phyloP scores from a whole-genome alignment of 2,113 vertebrate genomes.

The Ptilonorhynchus violaceus region DNA sequence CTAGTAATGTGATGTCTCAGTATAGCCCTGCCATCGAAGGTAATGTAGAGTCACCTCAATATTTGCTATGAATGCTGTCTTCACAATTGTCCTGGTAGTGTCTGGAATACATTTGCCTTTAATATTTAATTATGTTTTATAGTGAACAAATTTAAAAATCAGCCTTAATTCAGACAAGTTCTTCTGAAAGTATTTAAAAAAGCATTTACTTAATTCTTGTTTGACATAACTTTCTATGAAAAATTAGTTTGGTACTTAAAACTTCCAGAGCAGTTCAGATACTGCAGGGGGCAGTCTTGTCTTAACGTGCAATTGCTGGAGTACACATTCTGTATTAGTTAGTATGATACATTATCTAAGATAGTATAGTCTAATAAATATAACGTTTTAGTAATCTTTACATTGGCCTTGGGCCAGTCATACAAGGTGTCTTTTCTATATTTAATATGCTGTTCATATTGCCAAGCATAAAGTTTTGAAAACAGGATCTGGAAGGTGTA shows the following conservation, averaged over 20 bases:
- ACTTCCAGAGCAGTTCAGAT: neutral
- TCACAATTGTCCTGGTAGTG: neutral
- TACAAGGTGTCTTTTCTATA: neutral
- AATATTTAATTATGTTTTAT: neutral
- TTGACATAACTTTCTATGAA: neutral
- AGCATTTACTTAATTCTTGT: neutral
- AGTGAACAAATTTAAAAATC: neutral
- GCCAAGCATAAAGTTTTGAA: neutral
- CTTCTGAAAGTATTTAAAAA: neutral
- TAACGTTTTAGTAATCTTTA: neutral
- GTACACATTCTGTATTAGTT: neutral
- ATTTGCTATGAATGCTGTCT: neutral
- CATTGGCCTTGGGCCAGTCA: neutral
- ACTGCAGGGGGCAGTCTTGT: neutral
- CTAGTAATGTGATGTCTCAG: constrained; percentile 98
- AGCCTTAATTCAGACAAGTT: neutral
- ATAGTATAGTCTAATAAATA: neutral
- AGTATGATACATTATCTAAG: neutral
- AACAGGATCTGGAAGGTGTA: neutral
- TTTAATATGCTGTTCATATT: neutral
- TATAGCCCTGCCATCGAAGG: constrained; percentile 99
- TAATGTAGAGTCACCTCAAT: constrained; percentile 38
- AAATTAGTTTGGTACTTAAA: neutral
- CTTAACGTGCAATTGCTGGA: neutral
- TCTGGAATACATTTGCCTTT: neutral